Evolutionary conservation across 2,888 invertebrate genomes (phyloP).

Genomic region (Neoitamus cyanurus): DNA sequence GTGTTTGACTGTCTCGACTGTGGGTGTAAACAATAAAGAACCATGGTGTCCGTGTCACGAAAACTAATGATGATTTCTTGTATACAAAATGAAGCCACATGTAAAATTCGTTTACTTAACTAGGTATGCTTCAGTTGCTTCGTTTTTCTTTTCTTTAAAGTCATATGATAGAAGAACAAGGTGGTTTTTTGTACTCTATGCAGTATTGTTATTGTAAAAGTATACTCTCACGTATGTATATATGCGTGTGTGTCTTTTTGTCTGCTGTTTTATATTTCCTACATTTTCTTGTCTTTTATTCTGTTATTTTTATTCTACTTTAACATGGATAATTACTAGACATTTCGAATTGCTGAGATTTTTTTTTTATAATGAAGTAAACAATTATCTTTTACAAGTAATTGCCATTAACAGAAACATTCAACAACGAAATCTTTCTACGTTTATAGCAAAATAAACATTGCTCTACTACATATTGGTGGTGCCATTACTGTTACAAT

Average conservation of each 20-base stretch:
- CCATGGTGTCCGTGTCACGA: neutral
- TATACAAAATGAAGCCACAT: conserved; percentile 34
- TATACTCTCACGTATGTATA: conserved; percentile 24
- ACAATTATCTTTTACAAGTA: neutral
- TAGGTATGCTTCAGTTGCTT: conserved; percentile 1
- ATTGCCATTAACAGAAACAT: conserved; percentile 2
- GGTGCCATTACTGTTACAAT: conserved; percentile 7
- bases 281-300: neutral
- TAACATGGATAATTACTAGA: conserved; percentile 28
- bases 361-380: neutral
- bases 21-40: neutral
- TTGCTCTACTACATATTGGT: conserved; percentile 27
- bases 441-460: neutral
- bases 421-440: neutral
- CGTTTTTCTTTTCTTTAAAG: conserved; percentile 5
- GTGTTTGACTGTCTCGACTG: neutral
- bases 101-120: conserved; percentile 46
- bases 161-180: conserved; percentile 44
- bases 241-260: conserved; percentile 8
- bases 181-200: conserved; percentile 49
- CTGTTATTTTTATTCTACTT: conserved; percentile 21
- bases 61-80: neutral
- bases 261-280: neutral
- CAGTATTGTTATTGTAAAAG: conserved; percentile 42
- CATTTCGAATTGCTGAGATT: conserved; percentile 7